Evolutionary conservation across 2,113 vertebrate genomes (phyloP), one percentile per base, ranked within the genome.

Genomic region (Sminthopsis crassicaudata): DNA sequence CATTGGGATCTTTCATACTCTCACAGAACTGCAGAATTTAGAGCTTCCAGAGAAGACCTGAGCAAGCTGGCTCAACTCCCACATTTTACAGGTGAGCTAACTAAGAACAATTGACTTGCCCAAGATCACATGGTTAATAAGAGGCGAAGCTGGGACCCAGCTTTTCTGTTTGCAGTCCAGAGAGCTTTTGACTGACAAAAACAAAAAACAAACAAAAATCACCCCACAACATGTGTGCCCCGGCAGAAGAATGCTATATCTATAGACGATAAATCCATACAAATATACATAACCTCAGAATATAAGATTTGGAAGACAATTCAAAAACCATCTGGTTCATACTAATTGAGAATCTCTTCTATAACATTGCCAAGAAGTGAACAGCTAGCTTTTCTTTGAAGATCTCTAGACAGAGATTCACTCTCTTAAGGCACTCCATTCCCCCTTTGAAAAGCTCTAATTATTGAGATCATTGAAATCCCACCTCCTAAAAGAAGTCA

Each of bases 11-110:
- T 84, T 84, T 84, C 67, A 42, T 84, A 84, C 67, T 84, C 60
- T 76, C n/a, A 84, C 67, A 84, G 67, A 42, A 84, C 67, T 7
- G 7, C 67, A 84, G 67, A 84, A 22, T 24, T 52, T 22, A 42
- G 14, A 51, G 22, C 2, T 19, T 0, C 3, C 53, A 36, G 8
- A 46, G 2, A 25, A 36, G 90, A 16, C 48, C 6, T 1, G 23
- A 0, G 14, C 5, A 2, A 10, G 2, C 6, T 51, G 46, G 42
- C 55, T 93, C 42, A 0, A 89, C 46, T 90, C 12, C 0, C 25
- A 46, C 30, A 84, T 42, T 89, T 30, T 46, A 84, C 24, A 9
- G 12, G 23, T 67, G 57, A 89, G 46, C 89, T 92, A 76, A 91
- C 25, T 14, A 3, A 84, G 26, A 48, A 4, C 51, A 91, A 92